Conservation (phyloP, 1,140 invertebrate genomes). For the Nasonia longicornis region DNA sequence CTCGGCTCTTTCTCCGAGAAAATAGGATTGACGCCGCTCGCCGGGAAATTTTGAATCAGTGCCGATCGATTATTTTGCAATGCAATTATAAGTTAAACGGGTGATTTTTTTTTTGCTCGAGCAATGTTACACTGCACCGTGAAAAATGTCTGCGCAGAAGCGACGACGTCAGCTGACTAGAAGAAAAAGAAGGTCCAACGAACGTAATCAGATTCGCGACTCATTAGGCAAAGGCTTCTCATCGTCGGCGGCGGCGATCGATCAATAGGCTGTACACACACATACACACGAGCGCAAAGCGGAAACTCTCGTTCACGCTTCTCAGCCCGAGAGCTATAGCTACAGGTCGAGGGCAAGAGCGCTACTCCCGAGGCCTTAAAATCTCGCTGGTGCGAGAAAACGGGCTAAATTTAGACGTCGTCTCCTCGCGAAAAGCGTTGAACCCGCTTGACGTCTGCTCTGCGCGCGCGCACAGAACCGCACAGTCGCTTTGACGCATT, state of each 20-base stretch:
- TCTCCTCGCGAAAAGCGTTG: slow-evolving; percentile 35
- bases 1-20: not conserved
- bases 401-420: slow-evolving; percentile 44
- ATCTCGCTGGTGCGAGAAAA: slow-evolving; percentile 39
- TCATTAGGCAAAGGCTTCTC: slow-evolving; percentile 45
- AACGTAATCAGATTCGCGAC: slow-evolving; percentile 42
- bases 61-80: not conserved
- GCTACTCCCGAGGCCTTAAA: slow-evolving; percentile 26
- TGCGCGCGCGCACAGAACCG: not conserved
- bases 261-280: slow-evolving; percentile 7
- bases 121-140: not conserved
- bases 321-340: too few relatives aligned
- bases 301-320: slow-evolving; percentile 18
- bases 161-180: not conserved
- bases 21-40: slow-evolving; percentile 29
- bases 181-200: slow-evolving; percentile 15
- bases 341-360: not conserved
- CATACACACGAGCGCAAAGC: not conserved
- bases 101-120: not conserved
- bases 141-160: not conserved
- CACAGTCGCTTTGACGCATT: not conserved
- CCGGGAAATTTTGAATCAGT: slow-evolving; percentile 34
- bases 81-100: not conserved
- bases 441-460: slow-evolving; percentile 40
- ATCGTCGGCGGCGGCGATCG: slow-evolving; percentile 11